These are phyloP conservation scores for Isaurus tuberculatus DNA, from an alignment of 92 coral and sea anemone species.

Conservation along the genomic window DNA sequence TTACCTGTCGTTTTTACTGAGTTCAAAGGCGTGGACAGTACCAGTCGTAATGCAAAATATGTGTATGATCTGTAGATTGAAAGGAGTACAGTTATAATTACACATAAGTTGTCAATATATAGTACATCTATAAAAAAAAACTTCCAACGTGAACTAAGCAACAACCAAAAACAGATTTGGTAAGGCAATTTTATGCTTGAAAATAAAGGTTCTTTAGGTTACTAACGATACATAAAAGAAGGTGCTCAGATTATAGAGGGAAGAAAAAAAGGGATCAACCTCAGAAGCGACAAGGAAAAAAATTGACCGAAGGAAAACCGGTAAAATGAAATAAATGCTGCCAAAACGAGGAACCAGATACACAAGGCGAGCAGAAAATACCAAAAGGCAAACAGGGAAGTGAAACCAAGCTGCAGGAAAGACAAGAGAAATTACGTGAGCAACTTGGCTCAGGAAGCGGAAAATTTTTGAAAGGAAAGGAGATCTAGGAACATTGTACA, in stretches of 20 bases:
- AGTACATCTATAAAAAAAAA: too few relatives aligned
- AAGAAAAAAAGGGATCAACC: constrained; percentile 1
- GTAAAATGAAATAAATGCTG: constrained; percentile 7
- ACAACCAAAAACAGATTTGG: too few relatives aligned
- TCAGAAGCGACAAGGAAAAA: constrained; percentile 15
- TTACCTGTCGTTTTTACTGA: constrained; percentile 32
- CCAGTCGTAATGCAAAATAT: constrained; percentile 31
- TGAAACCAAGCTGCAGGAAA: constrained; percentile 11
- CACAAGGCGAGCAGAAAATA: constrained; percentile 11
- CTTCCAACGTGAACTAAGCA: too few relatives aligned
- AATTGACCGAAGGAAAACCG: constrained; percentile 33
- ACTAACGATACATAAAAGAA: constrained; percentile 34
- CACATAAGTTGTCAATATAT: background rate
- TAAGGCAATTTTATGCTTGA: too few relatives aligned
- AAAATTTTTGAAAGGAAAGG: constrained; percentile 9
- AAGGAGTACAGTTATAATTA: background rate
- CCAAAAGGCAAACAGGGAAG: constrained; percentile 37
- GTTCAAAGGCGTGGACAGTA: constrained; percentile 18
- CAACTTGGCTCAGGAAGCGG: background rate
- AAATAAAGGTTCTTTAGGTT: too few relatives aligned
- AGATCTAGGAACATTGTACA: background rate
- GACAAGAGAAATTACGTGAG: constrained; percentile 11
- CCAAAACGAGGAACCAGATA: background rate
- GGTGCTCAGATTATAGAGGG: constrained; percentile 18
- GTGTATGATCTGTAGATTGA: constrained; percentile 15